Conservation (phyloP, 37 sponge, comb jelly and placozoan species). For the Ianthella basta region DNA sequence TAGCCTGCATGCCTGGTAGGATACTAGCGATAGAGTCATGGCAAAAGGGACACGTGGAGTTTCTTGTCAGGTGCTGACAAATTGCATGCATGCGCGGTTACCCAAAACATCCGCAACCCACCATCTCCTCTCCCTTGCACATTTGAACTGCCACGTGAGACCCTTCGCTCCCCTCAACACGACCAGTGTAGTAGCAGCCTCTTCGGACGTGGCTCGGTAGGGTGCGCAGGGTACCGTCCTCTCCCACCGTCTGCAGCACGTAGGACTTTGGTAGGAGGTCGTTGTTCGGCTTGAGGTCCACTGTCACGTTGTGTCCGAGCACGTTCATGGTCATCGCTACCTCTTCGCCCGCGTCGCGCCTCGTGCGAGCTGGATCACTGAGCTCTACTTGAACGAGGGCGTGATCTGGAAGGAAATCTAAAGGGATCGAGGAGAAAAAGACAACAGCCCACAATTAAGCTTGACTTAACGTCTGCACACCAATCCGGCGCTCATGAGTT, state of each 20-base stretch:
- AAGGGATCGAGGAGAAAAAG: background rate
- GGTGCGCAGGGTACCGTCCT: background rate
- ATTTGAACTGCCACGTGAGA: background rate
- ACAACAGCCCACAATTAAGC: too few species aligned
- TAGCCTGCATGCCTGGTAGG: too few species aligned
- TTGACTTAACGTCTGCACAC: too few species aligned
- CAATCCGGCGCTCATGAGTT: too few species aligned
- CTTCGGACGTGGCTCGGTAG: background rate
- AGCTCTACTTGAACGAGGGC: background rate
- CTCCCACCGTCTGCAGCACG: background rate
- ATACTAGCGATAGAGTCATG: too few species aligned
- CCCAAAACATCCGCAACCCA: constrained; percentile 29
- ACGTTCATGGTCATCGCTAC: background rate
- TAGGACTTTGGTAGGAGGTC: background rate
- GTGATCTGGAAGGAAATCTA: background rate
- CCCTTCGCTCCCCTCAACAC: background rate
- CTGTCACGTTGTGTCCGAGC: background rate
- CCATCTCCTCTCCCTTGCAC: constrained; percentile 40
- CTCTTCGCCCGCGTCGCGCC: constrained; percentile 32
- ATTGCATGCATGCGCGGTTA: constrained; percentile 7
- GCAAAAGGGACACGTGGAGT: too few species aligned
- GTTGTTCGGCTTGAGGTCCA: background rate
- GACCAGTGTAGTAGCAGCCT: constrained; percentile 1
- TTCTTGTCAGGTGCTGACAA: too few species aligned
- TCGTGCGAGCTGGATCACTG: background rate